phyloP scores from a whole-genome alignment of 2,113 vertebrate species.

The Lasiurus cinereus region DNA sequence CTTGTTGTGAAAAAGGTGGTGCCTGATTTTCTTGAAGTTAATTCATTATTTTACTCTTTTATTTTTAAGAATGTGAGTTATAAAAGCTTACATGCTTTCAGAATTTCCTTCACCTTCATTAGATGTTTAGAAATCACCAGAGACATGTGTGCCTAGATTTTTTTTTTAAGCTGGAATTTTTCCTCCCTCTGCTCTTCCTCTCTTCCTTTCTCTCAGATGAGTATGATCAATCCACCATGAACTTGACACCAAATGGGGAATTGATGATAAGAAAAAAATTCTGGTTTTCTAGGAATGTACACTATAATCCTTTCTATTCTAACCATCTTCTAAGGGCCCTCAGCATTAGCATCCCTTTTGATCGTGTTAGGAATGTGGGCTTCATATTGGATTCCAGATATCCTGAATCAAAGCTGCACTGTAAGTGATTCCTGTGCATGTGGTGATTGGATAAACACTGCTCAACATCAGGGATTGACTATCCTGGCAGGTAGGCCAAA shows the following conservation, averaged over 20 bases:
- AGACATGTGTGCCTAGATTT: neutral
- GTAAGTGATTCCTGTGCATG: rapidly evolving
- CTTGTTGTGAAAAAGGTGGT: neutral
- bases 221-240: neutral
- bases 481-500: neutral
- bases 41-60: neutral
- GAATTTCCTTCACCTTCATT: neutral
- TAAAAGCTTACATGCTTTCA: neutral
- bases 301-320: neutral
- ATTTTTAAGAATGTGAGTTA: neutral
- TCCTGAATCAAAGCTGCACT: neutral
- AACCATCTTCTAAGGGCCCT: neutral
- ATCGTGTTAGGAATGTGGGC: neutral
- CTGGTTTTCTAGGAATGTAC: neutral
- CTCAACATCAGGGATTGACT: neutral
- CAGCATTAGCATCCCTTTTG: neutral
- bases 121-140: neutral
- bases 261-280: neutral
- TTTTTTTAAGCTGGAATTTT: neutral
- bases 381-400: no score
- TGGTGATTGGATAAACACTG: neutral
- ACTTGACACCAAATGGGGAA: neutral
- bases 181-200: neutral
- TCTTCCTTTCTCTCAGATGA: neutral
- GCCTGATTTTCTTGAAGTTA: conserved; percentile 24